Evolutionary conservation across 2,797 vertebrate genomes (phyloP).

Genomic region (Coendou prehensilis): DNA sequence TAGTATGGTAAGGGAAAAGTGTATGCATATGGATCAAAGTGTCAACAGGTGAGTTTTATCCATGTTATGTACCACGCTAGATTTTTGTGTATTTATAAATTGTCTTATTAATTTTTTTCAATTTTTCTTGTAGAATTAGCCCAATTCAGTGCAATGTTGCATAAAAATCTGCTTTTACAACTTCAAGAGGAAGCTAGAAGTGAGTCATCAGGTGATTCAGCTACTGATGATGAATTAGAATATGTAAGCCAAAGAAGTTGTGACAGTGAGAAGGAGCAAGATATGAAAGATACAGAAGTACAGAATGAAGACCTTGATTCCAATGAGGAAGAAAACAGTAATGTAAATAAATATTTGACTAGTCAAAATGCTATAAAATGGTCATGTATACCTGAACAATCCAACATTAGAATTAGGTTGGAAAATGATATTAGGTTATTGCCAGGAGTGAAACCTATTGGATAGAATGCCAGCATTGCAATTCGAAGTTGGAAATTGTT

Average conservation of each 20-base stretch:
- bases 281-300: neutral
- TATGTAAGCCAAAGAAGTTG: neutral
- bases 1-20: neutral
- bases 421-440: neutral
- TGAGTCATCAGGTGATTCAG: neutral
- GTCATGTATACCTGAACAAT: neutral
- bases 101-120: neutral
- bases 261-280: neutral
- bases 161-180: neutral
- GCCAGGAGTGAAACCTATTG: neutral
- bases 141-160: neutral
- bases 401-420: neutral
- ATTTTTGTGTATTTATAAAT: neutral
- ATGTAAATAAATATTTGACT: neutral
- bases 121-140: neutral
- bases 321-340: neutral
- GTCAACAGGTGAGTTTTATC: neutral
- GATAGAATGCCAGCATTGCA: neutral
- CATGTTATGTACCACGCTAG: neutral
- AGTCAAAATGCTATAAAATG: neutral
- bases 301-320: neutral
- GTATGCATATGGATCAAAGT: neutral
- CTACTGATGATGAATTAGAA: neutral
- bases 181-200: neutral
- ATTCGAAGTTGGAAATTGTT: neutral